Evolutionary conservation across 2,113 vertebrate genomes (phyloP), one percentile per base, ranked within the genome.

Genomic region (Cephalopterus ornatus): DNA sequence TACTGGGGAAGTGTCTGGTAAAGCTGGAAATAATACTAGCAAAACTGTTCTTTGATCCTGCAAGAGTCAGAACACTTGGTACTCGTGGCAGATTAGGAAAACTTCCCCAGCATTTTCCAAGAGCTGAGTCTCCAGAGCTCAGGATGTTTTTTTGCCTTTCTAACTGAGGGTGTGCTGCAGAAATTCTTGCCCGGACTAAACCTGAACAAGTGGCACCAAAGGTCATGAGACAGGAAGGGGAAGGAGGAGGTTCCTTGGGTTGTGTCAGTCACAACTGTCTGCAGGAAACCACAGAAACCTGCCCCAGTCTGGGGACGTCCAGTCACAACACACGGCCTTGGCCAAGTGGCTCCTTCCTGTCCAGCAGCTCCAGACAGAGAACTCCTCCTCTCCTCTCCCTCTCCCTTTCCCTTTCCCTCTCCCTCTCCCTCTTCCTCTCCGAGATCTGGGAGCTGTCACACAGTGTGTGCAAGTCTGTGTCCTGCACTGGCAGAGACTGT

Each of bases 241-340:
- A 97, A 97, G 94, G 14, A 59, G 89, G 90, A 93, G 76, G 85
- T 85, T 94, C 85, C 88, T 56, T 49, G 78, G 94, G 6, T 4
- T 86, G 89, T 96, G 97, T 95, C 95, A 96, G 95, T 97, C 96
- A 73, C 87, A 95, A 80, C 95, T 95, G 96, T 96, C 97, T 97
- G 55, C 92, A 42, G 95, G 97, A 97, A 97, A 97, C 97, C 97
- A 77, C 97, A 97, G 73, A 85, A 96, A 53, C 96, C 93, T 95
- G 63, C 93, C 93, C 93, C 87, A 44, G 75, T 93, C 94, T 92
- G 18, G 32, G 65, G 93, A n/a, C 22, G 8, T 56, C 87, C 93
- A 84, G 94, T 97, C 97, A 97, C 94, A 97, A 96, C 94, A 97
- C 11, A 5, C 22, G n/a, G 4, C 8, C 8, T 71, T 41, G 94